Evolutionary conservation across 2,113 vertebrate species (phyloP).

Genomic region (Pycnonotus jocosus): DNA sequence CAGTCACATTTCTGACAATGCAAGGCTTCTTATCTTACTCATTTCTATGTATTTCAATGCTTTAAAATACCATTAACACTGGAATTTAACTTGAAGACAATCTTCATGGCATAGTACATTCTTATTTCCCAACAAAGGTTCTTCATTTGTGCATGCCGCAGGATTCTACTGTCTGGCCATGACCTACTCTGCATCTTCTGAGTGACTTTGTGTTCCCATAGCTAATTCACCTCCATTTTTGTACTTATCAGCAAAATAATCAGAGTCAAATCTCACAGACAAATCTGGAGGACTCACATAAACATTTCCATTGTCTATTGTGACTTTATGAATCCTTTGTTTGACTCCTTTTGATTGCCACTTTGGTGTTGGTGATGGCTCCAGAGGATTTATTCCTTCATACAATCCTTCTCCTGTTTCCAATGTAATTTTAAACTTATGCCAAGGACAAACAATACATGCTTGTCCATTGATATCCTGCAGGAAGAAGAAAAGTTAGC

Average conservation of each 20-base stretch:
- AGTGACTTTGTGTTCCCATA: not conserved
- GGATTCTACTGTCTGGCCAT: not conserved
- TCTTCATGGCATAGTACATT: not conserved
- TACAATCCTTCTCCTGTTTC: constrained; percentile 86
- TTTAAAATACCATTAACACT: not conserved
- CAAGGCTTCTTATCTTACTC: not conserved
- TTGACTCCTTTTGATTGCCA: constrained; percentile 91
- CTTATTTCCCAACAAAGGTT: not conserved
- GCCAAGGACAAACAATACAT: constrained; percentile 91
- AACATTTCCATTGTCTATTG: constrained; percentile 74
- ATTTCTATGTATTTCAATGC: not conserved
- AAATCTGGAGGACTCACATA: constrained; percentile 80
- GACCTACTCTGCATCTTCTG: not conserved
- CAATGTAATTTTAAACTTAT: constrained; percentile 89
- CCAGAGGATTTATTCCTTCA: constrained; percentile 73
- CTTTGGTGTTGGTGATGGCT: constrained; percentile 61
- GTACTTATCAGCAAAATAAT: constrained; percentile 85
- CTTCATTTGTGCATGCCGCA: not conserved
- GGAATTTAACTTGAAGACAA: not conserved
- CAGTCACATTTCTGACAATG: not conserved
- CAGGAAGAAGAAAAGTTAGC: not conserved
- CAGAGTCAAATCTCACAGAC: constrained; percentile 77
- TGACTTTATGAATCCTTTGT: constrained; percentile 84
- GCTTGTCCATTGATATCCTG: constrained; percentile 83
- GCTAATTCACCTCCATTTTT: constrained; percentile 65